phyloP scores from a whole-genome alignment of 2,797 vertebrate genomes.

The Knipowitschia caucasica region DNA sequence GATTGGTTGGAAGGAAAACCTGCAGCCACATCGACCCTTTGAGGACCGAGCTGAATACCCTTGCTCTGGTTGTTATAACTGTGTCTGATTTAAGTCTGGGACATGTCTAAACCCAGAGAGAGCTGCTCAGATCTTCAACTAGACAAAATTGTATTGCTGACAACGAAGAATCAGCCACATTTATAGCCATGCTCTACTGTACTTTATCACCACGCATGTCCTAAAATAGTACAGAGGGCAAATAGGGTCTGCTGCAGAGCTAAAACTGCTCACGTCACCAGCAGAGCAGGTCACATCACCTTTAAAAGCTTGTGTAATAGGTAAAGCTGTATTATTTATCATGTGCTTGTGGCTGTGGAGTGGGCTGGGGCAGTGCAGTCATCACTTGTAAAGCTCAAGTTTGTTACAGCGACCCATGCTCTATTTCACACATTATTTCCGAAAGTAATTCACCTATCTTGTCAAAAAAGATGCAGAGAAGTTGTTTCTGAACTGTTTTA shows the following conservation, averaged over 20 bases:
- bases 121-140: constrained; percentile 45
- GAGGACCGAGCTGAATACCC: too few relatives aligned
- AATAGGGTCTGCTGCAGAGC: constrained; percentile 19
- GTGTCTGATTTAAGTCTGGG: neutral
- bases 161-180: constrained; percentile 58
- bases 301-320: constrained; percentile 1
- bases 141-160: constrained; percentile 58
- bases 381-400: neutral
- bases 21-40: too few relatives aligned
- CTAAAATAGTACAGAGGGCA: constrained; percentile 46
- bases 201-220: constrained; percentile 42
- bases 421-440: neutral
- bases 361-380: neutral
- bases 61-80: too few relatives aligned
- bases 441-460: neutral
- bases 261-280: constrained; percentile 7
- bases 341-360: neutral
- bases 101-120: constrained; percentile 11
- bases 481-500: neutral
- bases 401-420: neutral
- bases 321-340: constrained; percentile 4
- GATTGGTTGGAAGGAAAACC: too few relatives aligned
- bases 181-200: constrained; percentile 38
- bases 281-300: neutral
- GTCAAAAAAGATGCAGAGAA: neutral